Conservation (phyloP, 2,113 vertebrate species). For the Todiramphus chloris region DNA sequence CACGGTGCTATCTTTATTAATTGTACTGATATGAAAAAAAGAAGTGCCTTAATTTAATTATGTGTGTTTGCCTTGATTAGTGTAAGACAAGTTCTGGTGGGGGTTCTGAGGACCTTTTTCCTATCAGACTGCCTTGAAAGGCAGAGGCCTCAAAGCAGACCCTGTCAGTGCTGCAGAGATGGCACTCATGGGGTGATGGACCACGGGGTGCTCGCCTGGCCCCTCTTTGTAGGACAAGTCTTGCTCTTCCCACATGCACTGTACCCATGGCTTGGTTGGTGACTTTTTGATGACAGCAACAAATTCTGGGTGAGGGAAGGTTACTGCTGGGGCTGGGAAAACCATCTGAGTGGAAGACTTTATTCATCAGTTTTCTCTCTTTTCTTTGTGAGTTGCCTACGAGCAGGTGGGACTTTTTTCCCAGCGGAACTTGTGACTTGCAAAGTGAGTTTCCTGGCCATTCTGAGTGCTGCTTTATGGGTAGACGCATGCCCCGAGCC, state of each 20-base stretch:
- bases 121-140: slow-evolving; percentile 29
- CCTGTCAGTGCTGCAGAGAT: background rate
- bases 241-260: background rate
- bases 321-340: background rate
- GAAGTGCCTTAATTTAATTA: slow-evolving; percentile 69
- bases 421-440: background rate
- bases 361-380: background rate
- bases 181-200: background rate
- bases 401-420: background rate
- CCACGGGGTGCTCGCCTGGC: background rate
- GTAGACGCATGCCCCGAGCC: rapidly evolving
- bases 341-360: background rate
- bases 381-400: background rate
- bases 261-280: rapidly evolving
- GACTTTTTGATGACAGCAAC: background rate
- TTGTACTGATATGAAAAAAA: slow-evolving; percentile 66
- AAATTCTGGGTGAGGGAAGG: background rate
- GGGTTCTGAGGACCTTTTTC: slow-evolving; percentile 23
- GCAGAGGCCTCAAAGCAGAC: background rate
- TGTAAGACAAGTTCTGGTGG: slow-evolving; percentile 10
- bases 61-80: slow-evolving; percentile 68
- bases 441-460: background rate
- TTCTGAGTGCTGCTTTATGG: background rate
- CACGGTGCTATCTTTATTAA: slow-evolving; percentile 72
- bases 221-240: rapidly evolving